Base-by-base conservation (phyloP, 1,140 invertebrate genomes). In the Sitophilus oryzae region DNA sequence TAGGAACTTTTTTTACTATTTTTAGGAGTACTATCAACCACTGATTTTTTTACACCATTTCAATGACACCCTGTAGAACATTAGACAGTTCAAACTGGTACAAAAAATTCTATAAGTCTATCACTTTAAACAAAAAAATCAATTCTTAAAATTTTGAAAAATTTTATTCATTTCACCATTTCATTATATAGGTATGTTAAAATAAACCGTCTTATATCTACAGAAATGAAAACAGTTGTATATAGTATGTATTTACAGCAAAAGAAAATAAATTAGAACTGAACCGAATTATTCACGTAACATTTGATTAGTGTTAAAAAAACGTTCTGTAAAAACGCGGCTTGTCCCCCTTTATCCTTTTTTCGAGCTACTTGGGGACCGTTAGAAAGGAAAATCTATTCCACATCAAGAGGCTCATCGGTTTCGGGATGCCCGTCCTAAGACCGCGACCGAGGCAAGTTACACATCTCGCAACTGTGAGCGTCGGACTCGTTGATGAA, bases 381-480 rank as follows among this genome's bases (percentile, higher is more conserved):
- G n/a, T n/a, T n/a, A n/a, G 11, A 37, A 11, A 37, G 35, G n/a
- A 3, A 37, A 10, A 41, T 16, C 38, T 18, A 37, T 37, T 15
- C 3, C n/a, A 11, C 3, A 14, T 14, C 11, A 37, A 14, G 3
- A n/a, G n/a, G n/a, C n/a, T n/a, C n/a, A n/a, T n/a, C n/a, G n/a
- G n/a, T n/a, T n/a, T n/a, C n/a, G n/a, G n/a, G n/a, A n/a, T n/a
- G n/a, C n/a, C n/a, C 25, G 5, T 30, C 11, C 20, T 44, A 56
- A 43, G 53, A 5, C n/a, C 30, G 45, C 18, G 51, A 55, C n/a
- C 59, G 49, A 37, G 93, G 93, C 68, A 96, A 79, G 65, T 82
- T 83, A 76, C 94, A 97, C 80, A 96, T 95, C 70, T 96, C 93
- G 77, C 93, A 97, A 54, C 79, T 79, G 48, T 74, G 78, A 42